Evolutionary conservation across 2,888 invertebrate genomes (phyloP).

Genomic region (Therioaphis trifolii): DNA sequence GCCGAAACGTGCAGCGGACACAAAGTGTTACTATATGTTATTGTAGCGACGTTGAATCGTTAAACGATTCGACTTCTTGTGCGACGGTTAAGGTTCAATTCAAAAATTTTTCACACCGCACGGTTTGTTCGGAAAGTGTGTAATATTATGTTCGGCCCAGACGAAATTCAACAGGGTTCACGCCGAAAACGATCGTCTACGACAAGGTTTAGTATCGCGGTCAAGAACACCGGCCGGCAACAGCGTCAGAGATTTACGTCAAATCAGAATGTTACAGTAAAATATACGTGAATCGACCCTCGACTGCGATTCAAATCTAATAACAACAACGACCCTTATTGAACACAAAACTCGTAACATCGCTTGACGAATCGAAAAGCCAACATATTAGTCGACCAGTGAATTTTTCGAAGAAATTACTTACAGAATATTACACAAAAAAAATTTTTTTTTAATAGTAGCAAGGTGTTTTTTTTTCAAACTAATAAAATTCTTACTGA

Average conservation of each 20-base stretch:
- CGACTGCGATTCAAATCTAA: neutral
- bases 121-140: no score
- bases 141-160: no score
- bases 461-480: neutral
- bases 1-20: no score
- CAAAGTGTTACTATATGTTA: no score
- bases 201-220: no score
- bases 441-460: neutral
- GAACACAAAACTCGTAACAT: neutral
- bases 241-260: constrained; percentile 26
- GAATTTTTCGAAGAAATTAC: neutral
- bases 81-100: no score
- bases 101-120: no score
- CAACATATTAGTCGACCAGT: neutral
- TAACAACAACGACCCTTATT: constrained; percentile 1
- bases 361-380: neutral
- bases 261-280: constrained; percentile 63
- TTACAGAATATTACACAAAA: no score
- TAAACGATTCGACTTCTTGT: no score
- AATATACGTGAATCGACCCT: neutral
- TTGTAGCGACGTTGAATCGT: no score
- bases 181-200: no score
- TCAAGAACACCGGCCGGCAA: constrained; percentile 2
- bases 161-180: no score
- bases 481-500: neutral